Conservation (phyloP, 2,113 vertebrate genomes). For the Syngnathus scovelli region DNA sequence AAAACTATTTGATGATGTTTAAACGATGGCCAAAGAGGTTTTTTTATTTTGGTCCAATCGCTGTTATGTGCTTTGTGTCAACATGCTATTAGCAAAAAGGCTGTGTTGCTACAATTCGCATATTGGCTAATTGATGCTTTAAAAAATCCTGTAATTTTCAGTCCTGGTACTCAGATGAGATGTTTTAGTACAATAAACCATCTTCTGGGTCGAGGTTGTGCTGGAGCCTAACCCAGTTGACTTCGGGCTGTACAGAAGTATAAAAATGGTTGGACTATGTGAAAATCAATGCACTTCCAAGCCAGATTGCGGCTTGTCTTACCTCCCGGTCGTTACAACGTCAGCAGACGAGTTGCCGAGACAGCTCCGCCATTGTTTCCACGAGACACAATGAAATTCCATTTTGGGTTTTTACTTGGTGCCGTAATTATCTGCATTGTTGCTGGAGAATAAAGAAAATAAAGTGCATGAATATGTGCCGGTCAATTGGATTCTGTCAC, state of each 20-base stretch:
- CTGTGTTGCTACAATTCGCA: background rate
- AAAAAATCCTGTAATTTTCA: background rate
- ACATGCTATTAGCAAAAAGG: background rate
- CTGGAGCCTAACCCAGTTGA: too few relatives aligned
- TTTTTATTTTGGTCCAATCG: background rate
- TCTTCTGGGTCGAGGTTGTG: too few relatives aligned
- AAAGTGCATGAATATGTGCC: slow-evolving; percentile 79
- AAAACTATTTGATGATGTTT: too few relatives aligned
- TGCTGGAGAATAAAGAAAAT: slow-evolving; percentile 79
- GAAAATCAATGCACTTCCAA: slow-evolving; percentile 30
- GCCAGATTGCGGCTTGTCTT: slow-evolving; percentile 55
- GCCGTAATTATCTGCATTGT: slow-evolving; percentile 82
- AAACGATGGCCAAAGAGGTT: too few relatives aligned
- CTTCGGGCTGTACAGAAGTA: background rate
- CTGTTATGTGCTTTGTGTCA: background rate
- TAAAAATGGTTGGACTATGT: background rate
- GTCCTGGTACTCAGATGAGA: background rate
- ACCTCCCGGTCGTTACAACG: slow-evolving; percentile 63
- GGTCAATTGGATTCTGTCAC: slow-evolving; percentile 83
- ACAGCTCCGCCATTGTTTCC: slow-evolving; percentile 74
- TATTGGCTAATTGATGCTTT: background rate
- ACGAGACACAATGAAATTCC: slow-evolving; percentile 73
- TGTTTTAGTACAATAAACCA: background rate
- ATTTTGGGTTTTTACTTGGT: slow-evolving; percentile 78
- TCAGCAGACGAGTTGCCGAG: slow-evolving; percentile 69